A percentile compares a stretch with the other conserved stretches of the same genome.
Evolutionary conservation across 2,113 vertebrate genomes (phyloP).

Genomic region (Spilogale gracilis): DNA sequence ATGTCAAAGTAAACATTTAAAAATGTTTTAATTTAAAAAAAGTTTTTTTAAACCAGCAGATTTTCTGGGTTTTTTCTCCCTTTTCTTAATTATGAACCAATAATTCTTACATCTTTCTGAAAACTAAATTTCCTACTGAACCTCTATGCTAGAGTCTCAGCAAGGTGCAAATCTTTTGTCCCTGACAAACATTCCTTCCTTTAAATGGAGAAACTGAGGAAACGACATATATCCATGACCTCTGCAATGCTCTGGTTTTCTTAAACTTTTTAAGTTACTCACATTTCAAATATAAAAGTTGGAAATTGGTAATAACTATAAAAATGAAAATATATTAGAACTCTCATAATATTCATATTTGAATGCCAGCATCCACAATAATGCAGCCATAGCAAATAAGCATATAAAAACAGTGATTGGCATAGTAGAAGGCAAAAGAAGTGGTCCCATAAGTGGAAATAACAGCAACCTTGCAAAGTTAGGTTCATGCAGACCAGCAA

Average conservation of each 20-base stretch:
- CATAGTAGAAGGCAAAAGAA: conserved; percentile 85
- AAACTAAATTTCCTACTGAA: conserved; percentile 52
- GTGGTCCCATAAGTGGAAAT: conserved; percentile 78
- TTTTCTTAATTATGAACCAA: conserved; percentile 3
- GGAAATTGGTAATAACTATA: conserved; percentile 30
- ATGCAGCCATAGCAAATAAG: conserved; percentile 88
- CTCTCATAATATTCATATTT: conserved; percentile 71
- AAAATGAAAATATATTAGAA: conserved; percentile 80
- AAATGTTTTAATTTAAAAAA: conserved; percentile 6
- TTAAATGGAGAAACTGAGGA: conserved; percentile 40
- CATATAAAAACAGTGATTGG: conserved; percentile 84
- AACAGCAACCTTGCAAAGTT: conserved; percentile 86
- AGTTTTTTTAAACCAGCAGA: neutral
- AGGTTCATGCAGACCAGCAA: conserved; percentile 89
- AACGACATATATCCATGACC: neutral
- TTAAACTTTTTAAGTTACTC: conserved; percentile 81
- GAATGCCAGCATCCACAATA: conserved; percentile 86
- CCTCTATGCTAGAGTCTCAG: neutral
- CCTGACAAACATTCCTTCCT: conserved; percentile 29
- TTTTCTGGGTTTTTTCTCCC: neutral
- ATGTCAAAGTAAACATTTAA: conserved; percentile 49
- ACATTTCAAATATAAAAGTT: conserved; percentile 59
- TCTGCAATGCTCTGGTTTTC: conserved; percentile 79
- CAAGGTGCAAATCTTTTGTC: neutral
- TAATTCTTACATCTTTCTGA: conserved; percentile 52